Percentiles rank a stretch among this genome's conserved stretches.
These are phyloP conservation scores for Proctacanthus coquilletti DNA, from an alignment of 1,140 invertebrate genomes.

Conservation along the genomic window DNA sequence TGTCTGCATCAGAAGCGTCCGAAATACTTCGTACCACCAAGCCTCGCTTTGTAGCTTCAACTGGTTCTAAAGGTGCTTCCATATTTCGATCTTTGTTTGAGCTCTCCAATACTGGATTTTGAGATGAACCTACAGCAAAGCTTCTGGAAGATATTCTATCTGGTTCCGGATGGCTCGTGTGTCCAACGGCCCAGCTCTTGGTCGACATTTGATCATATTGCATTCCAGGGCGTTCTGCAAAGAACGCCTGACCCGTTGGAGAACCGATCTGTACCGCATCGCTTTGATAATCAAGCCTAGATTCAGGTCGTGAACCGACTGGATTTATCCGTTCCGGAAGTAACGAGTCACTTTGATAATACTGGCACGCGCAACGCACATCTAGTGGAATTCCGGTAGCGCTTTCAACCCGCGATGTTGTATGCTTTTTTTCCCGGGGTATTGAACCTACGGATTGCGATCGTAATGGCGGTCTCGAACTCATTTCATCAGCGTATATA, in stretches of 20 bases:
- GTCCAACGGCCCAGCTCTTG: constrained; percentile 14
- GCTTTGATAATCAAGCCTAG: constrained; percentile 30
- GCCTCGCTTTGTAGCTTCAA: constrained; percentile 10
- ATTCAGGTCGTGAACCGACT: constrained; percentile 37
- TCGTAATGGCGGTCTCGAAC: constrained; percentile 16
- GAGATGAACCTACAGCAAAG: constrained; percentile 3
- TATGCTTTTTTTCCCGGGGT: constrained; percentile 36
- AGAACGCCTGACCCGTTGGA: not conserved
- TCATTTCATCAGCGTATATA: too few relatives aligned
- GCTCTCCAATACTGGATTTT: not conserved
- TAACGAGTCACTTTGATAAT: constrained; percentile 59
- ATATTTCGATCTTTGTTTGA: not conserved
- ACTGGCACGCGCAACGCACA: constrained; percentile 70
- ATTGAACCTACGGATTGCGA: constrained; percentile 46
- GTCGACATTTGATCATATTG: constrained; percentile 16
- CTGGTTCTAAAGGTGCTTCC: not conserved
- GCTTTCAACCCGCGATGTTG: constrained; percentile 40
- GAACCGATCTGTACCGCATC: constrained; percentile 8
- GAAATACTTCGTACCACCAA: constrained; percentile 24
- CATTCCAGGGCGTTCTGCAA: not conserved
- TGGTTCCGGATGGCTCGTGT: constrained; percentile 14
- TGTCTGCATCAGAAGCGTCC: constrained; percentile 19
- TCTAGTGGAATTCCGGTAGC: constrained; percentile 52
- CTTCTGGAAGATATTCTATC: constrained; percentile 9
- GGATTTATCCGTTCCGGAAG: constrained; percentile 54